A percentile compares a stretch with the other conserved stretches of the same genome.
Evolutionary conservation across 2,888 invertebrate species (phyloP).

Genomic region (Mycalesis mineus): DNA sequence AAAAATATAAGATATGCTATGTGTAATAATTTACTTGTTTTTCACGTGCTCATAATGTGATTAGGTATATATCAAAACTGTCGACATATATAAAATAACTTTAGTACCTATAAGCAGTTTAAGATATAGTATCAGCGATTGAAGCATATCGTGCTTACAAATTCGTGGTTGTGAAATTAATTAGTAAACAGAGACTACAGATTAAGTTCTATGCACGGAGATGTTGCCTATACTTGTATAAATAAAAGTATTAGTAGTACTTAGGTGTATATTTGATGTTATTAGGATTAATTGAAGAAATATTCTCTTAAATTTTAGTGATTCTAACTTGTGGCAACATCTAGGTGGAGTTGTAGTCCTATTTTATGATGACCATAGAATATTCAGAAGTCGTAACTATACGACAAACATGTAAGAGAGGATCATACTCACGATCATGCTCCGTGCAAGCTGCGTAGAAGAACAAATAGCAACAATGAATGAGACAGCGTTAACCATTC

Average conservation of each 20-base stretch:
- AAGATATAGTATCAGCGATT: constrained; percentile 37
- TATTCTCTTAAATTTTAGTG: too few relatives aligned
- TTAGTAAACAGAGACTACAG: constrained; percentile 45
- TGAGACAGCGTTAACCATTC: constrained; percentile 68
- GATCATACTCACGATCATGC: constrained; percentile 91
- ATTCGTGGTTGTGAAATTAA: constrained; percentile 27
- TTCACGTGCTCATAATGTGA: neutral
- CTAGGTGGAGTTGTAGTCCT: constrained; percentile 34
- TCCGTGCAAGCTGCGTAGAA: constrained; percentile 89
- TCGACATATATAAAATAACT: too few relatives aligned
- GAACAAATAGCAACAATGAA: constrained; percentile 82
- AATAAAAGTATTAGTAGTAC: neutral
- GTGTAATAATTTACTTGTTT: neutral
- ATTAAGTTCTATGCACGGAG: constrained; percentile 52
- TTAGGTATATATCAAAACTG: too few relatives aligned
- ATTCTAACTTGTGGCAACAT: constrained; percentile 39
- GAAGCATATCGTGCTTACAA: constrained; percentile 42
- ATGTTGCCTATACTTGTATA: constrained; percentile 51
- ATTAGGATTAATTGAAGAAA: too few relatives aligned
- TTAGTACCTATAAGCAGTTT: constrained; percentile 16
- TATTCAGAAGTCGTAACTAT: constrained; percentile 22
- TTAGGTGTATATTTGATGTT: too few relatives aligned
- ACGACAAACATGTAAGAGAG: constrained; percentile 42
- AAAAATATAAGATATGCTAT: neutral
- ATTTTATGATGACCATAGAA: constrained; percentile 1